Conservation (phyloP, 1,140 invertebrate genomes). For the Halotydeus destructor region DNA sequence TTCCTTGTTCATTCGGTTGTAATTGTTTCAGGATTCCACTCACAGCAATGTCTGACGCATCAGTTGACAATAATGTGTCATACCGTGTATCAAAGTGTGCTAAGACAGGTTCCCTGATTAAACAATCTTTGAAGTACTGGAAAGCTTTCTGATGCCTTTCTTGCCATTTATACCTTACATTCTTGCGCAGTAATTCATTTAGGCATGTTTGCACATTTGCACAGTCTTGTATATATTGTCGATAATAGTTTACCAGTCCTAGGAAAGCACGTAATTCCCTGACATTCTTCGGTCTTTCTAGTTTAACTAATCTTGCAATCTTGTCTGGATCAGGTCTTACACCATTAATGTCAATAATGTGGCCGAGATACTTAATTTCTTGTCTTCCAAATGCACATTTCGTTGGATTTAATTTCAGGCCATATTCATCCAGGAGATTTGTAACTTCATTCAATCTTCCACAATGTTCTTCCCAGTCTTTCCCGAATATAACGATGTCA, state of each 20-base stretch:
- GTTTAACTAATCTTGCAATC: neutral
- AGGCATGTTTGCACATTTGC: too few relatives aligned
- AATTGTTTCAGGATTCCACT: too few relatives aligned
- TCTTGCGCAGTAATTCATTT: neutral
- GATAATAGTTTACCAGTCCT: slow-evolving; percentile 23
- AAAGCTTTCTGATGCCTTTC: neutral
- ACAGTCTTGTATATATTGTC: too few relatives aligned
- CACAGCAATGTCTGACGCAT: too few relatives aligned
- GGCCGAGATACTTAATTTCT: slow-evolving; percentile 16
- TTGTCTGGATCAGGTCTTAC: slow-evolving; percentile 4
- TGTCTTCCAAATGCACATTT: slow-evolving; percentile 15
- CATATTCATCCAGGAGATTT: slow-evolving; percentile 1
- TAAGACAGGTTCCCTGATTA: too few relatives aligned
- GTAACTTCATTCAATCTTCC: slow-evolving; percentile 16
- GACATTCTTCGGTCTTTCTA: neutral
- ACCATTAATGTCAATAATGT: slow-evolving; percentile 16
- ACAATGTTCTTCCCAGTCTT: slow-evolving; percentile 15
- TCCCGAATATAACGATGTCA: slow-evolving; percentile 17
- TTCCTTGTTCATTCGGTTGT: too few relatives aligned
- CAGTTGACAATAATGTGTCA: too few relatives aligned
- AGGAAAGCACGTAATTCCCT: slow-evolving; percentile 4
- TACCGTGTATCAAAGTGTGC: too few relatives aligned
- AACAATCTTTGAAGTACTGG: too few relatives aligned
- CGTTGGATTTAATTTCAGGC: slow-evolving; percentile 14
- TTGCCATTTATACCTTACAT: too few relatives aligned